These are phyloP conservation scores for Eubucco bourcierii DNA, from an alignment of 2,113 vertebrate genomes.

Conservation along the genomic window DNA sequence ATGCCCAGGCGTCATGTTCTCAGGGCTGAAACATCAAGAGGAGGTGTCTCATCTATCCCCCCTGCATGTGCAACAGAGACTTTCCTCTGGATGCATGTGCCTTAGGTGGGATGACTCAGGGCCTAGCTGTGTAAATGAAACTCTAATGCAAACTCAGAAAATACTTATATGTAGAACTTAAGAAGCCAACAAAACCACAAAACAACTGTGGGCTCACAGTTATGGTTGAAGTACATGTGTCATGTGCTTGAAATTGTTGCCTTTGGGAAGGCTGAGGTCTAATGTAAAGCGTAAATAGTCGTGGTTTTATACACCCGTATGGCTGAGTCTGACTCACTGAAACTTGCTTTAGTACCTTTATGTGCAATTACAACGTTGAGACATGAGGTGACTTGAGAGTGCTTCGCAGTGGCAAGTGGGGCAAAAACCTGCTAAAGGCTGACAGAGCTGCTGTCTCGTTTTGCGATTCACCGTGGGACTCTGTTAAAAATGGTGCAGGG, in stretches of 20 bases:
- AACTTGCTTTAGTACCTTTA: background rate
- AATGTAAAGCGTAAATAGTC: background rate
- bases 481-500: background rate
- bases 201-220: background rate
- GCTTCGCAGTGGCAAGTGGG: background rate
- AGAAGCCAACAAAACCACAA: too few relatives aligned
- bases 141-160: too few relatives aligned
- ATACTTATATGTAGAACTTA: too few relatives aligned
- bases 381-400: background rate
- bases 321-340: background rate
- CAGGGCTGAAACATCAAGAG: background rate
- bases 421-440: background rate
- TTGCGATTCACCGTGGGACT: fast-evolving
- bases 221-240: background rate
- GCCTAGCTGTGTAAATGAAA: background rate
- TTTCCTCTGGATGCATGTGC: background rate
- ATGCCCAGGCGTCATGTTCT: background rate
- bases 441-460: background rate
- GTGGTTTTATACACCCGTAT: background rate
- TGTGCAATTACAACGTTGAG: background rate
- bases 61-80: background rate
- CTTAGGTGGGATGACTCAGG: background rate
- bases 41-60: background rate
- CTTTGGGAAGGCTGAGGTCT: background rate
- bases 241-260: background rate